Base-by-base conservation (phyloP, 2,888 invertebrate genomes). In the Trissolcus japonicus region DNA sequence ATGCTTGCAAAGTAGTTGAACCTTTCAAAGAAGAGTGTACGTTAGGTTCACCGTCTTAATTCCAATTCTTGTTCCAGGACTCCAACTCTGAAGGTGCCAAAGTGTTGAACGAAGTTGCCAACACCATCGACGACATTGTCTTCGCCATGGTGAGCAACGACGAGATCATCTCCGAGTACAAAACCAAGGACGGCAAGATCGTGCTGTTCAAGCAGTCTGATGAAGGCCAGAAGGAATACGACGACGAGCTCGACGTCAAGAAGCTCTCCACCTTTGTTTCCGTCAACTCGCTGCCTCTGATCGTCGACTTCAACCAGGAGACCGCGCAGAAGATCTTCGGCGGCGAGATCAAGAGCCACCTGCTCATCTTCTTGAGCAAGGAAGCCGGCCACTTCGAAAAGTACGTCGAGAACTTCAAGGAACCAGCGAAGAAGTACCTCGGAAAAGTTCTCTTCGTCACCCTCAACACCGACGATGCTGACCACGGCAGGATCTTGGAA, bases 251-350 rank as follows among this genome's bases (percentile, higher is more conserved):
- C 48, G 91, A 90, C 14, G 92, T 93, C 78, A 94, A 94, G 21
- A 90, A 90, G 63, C 90, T 99, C 83, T 94, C 94, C 90, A 94
- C 94, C 83, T 98, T 98, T 92, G 93, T 98, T 81, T 91, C 93
- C 78, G 91, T 93, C 50, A 94, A 98, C 88, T 93, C 96, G 65
- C 92, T 99, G 88, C 98, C 98, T 17, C 90, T 96, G 79, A 93
- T 98, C 80, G 95, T 98, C 66, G 98, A 99, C 90, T 99, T 99
- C 91, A 98, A 96, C 83, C 98, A 98, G 85, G 97, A 98, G 90
- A 98, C 97, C 35, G 99, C 99, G 11, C 95, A 96, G 88, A 98
- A 98, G 90, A 98, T 99, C 90, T 99, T 99, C 89, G 97, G 98
- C 65, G 99, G 99, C 82, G 96, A 97, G 76, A 96, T 99, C 91